Base-by-base conservation (phyloP, 1,140 invertebrate species). In the Agrypnia vestita region DNA sequence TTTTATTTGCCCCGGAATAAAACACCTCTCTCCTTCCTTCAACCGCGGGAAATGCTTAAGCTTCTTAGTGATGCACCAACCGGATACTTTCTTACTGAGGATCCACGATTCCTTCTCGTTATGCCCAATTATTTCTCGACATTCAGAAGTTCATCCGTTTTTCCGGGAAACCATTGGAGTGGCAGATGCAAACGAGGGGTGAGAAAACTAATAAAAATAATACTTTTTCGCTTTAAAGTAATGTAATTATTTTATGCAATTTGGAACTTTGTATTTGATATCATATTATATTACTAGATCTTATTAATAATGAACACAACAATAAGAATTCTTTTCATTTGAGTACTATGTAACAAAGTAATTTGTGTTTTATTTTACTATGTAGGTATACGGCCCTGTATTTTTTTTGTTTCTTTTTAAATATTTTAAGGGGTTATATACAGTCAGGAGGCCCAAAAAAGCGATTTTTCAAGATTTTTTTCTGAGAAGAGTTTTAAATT, bases 51-150 rank as follows among this genome's bases (percentile, higher is more conserved):
- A 72, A 61, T 61, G 9, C 61, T 76, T 62, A 67, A 77, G 76
- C 76, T 71, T 64, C 76, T 78, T 78, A 78, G 67, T 17, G 67
- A 35, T 78, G 61, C 46, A 75, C 72, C 17, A 15, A 43, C 35
- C 59, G 13, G 61, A 69, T 64, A 67, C 61, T 69, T 77, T 51
- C 59, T 72, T 53, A 19, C 19, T 49, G 35, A 77, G 78, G 35
- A 62, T 76, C 72, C 80, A 25, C 61, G 76, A 81, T 81, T 56
- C 76, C 77, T 73, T 78, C 72, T 79, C 80, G 76, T 82, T 82
- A 82, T 67, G 71, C 69, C 80, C 76, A 82, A 79, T 82, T 82
- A 82, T 79, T 82, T 64, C 9, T 21, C 59, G 19, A 53, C 56
- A 51, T 55, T 74, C 71, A 74, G 12, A 56, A 43, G 51, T 71